Conservation (phyloP, 2,113 vertebrate genomes). For the Montifringilla adamsi region DNA sequence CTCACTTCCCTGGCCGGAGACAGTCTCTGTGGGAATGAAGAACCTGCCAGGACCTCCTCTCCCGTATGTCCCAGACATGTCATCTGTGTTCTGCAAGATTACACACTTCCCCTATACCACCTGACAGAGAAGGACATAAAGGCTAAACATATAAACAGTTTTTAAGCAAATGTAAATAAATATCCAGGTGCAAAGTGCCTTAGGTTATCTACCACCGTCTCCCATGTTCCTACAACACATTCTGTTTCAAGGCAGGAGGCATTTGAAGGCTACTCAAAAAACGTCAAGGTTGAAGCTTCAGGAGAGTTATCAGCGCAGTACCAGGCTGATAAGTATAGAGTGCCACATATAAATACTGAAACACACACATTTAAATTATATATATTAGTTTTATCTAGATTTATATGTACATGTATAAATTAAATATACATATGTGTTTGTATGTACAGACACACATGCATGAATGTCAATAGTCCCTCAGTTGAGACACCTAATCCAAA, state of each 20-base stretch:
- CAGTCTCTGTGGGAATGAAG: not conserved
- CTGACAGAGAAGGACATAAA: not conserved
- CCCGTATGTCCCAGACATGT: accelerated
- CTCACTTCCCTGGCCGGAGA: not conserved
- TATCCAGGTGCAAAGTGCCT: not conserved
- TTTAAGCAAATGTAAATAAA: not conserved
- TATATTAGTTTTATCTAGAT: not conserved
- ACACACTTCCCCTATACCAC: not conserved
- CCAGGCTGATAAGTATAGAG: not conserved
- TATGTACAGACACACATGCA: not conserved
- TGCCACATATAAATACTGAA: not conserved
- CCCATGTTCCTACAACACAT: not conserved
- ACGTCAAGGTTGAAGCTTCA: not conserved
- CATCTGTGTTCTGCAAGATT: not conserved
- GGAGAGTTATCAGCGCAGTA: not conserved
- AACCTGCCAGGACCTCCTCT: not conserved
- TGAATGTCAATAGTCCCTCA: not conserved
- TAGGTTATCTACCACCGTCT: not conserved
- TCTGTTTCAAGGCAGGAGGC: not conserved
- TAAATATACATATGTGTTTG: not conserved
- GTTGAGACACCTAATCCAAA: not conserved
- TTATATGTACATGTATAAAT: not conserved
- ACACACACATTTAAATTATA: not conserved
- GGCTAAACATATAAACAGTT: not conserved
- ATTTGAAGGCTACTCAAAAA: not conserved